A percentile compares a stretch with the other conserved stretches of the same genome.
Conservation (phyloP, 1,140 invertebrate genomes). For the Cydia strobilella region DNA sequence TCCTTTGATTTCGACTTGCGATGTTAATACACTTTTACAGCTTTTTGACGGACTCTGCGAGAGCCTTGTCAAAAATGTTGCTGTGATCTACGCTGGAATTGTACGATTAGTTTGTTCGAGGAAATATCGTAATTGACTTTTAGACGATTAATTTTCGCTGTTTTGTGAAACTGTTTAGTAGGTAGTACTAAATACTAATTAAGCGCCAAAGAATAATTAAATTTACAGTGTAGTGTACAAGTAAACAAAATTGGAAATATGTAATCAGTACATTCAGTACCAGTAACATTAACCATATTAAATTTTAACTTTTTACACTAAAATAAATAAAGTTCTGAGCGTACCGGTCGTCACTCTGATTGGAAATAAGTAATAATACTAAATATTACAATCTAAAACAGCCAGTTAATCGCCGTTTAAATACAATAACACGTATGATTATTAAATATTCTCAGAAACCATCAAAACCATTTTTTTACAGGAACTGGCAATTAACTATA, state of each 20-base stretch:
- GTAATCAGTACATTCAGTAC: background rate
- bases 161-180: background rate
- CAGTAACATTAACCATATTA: no score
- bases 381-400: no score
- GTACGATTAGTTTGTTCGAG: background rate
- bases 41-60: background rate
- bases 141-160: background rate
- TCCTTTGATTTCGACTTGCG: slow-evolving; percentile 58
- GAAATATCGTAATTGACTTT: background rate
- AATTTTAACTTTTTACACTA: no score
- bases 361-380: no score
- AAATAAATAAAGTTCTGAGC: no score
- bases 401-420: no score
- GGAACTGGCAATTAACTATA: background rate
- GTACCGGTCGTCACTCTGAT: no score
- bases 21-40: slow-evolving; percentile 13
- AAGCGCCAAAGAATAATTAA: background rate
- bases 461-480: background rate
- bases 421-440: background rate
- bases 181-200: no score
- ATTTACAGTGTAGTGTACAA: background rate
- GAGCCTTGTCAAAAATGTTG: background rate
- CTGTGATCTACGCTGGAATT: background rate
- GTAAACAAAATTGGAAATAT: background rate
- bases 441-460: background rate